These are phyloP conservation scores for Pachypeltis micranthus DNA, from an alignment of 1,140 invertebrate species.

Conservation along the genomic window DNA sequence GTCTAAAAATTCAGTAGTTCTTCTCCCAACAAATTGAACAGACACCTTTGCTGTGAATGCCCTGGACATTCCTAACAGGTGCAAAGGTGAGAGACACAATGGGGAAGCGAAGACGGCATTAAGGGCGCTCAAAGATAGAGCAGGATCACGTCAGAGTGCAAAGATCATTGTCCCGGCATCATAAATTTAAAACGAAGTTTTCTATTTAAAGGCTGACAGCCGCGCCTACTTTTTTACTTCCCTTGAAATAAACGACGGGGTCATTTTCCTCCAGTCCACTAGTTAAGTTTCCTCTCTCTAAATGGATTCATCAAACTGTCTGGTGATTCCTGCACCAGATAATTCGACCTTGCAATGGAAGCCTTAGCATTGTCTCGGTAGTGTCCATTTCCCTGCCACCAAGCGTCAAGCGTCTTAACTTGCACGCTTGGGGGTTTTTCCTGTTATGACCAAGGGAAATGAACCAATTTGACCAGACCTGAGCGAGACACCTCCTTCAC, in stretches of 20 bases:
- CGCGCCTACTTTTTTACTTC: too few species aligned
- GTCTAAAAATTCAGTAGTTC: too few species aligned
- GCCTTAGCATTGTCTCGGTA: not conserved
- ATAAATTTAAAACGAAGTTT: too few species aligned
- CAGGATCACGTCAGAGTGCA: too few species aligned
- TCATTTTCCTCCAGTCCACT: not conserved
- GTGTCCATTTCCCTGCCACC: not conserved
- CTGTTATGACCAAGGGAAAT: not conserved
- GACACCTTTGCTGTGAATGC: too few species aligned
- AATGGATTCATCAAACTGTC: not conserved
- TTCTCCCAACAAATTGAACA: too few species aligned
- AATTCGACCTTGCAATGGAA: not conserved
- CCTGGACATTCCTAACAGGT: too few species aligned
- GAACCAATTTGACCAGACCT: not conserved
- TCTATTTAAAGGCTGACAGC: too few species aligned
- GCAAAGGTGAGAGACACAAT: too few species aligned
- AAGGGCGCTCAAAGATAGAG: too few species aligned
- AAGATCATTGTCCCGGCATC: too few species aligned
- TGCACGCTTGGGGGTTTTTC: constrained; percentile 21
- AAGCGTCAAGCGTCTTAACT: constrained; percentile 13
- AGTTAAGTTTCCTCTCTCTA: not conserved
- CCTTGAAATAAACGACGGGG: not conserved
- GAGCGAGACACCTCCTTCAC: not conserved
- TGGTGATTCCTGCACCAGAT: not conserved
- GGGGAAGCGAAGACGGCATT: too few species aligned